phyloP scores from a whole-genome alignment of 2,113 vertebrate genomes.

The Nothobranchius kuhntae region DNA sequence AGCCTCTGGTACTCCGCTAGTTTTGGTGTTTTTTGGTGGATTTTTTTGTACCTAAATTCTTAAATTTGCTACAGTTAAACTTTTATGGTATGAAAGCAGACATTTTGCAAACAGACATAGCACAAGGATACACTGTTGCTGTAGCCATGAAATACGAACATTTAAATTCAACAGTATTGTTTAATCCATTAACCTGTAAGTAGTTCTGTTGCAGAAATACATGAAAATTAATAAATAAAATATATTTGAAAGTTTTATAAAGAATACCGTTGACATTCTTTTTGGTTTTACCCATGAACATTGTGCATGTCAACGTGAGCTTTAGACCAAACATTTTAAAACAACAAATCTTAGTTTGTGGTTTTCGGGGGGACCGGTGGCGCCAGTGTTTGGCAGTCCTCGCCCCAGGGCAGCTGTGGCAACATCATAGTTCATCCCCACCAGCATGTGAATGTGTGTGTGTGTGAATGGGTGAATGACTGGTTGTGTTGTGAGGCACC shows the following conservation, averaged over 20 bases:
- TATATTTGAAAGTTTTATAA: constrained; percentile 77
- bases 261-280: constrained; percentile 1
- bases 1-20: constrained; percentile 56
- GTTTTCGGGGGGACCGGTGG: too few relatives aligned
- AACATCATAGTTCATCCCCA: too few relatives aligned
- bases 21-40: constrained; percentile 50
- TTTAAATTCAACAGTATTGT: constrained; percentile 58
- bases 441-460: too few relatives aligned
- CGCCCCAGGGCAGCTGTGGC: too few relatives aligned
- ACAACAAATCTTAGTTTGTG: too few relatives aligned
- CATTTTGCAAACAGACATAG: constrained; percentile 64
- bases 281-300: too few relatives aligned
- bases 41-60: constrained; percentile 64
- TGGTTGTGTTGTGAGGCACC: too few relatives aligned
- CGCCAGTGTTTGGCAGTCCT: too few relatives aligned
- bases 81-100: constrained; percentile 64
- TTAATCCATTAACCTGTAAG: constrained; percentile 71
- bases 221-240: constrained; percentile 73
- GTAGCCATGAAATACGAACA: constrained; percentile 63
- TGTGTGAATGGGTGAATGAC: too few relatives aligned
- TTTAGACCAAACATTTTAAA: too few relatives aligned
- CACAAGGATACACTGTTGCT: constrained; percentile 67
- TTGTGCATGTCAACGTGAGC: too few relatives aligned
- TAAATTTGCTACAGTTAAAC: constrained; percentile 66
- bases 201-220: constrained; percentile 73